Base-by-base conservation (phyloP, 2,888 invertebrate genomes). In the Drosophila mimetica region DNA sequence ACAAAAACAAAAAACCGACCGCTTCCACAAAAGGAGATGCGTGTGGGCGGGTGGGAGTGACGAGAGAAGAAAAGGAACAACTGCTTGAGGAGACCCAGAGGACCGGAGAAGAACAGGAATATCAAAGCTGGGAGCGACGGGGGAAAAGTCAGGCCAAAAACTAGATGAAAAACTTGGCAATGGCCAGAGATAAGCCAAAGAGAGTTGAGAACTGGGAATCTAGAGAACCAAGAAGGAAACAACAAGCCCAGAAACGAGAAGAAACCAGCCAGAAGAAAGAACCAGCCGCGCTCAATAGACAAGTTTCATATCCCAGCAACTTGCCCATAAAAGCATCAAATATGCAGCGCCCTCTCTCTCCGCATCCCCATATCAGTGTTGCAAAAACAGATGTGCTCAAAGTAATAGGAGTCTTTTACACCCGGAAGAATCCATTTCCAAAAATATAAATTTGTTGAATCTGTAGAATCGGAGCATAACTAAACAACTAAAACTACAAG, bases 81-180 rank as follows among this genome's bases (percentile, higher is more conserved):
- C 18, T 47, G 47, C 28, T 28, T 11, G 44, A 41, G 28, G 22
- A 25, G 28, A 34, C 34, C 34, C 25, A 25, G 25, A 25, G 25
- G 57, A 25, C 22, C 14, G 13, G 22, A 39, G 46, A 58, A 52
- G 52, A 52, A 71, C 69, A 55, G 69, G 57, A 75, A 59, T 57
- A 59, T 57, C 46, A 69, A 50, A 58, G 48, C 54, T 39, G 37
- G 63, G 46, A 54, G 14, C 25, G 47, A 57, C 63, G 51, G 63
- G 20, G 50, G 20, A 46, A 69, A 32, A 58, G 48, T 32, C 47
- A 50, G 37, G 36, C 58, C 60, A 57, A 73, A 70, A 86, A 82
- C 87, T 86, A 86, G 85, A 84, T 81, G 72, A 84, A 86, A 86
- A 81, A 70, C 76, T 81, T 78, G 72, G 82, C 82, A 76, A 78